A percentile compares a stretch with the other conserved stretches of the same genome.
These are phyloP conservation scores for Drosophila oshimai DNA, from an alignment of 1,140 invertebrate genomes.

Conservation along the genomic window DNA sequence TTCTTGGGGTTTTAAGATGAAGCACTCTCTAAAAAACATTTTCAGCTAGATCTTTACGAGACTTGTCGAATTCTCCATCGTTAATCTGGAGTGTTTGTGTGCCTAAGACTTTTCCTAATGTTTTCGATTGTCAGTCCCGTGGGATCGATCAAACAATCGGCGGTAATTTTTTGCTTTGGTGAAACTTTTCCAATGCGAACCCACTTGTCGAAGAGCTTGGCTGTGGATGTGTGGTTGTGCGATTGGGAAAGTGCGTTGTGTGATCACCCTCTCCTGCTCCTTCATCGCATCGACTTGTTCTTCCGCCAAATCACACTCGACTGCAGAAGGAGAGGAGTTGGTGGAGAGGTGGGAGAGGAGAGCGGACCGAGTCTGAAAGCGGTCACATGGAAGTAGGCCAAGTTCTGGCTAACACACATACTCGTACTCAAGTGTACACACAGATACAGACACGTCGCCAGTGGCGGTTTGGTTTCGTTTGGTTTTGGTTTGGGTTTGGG, in stretches of 20 bases:
- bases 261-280: conserved; percentile 1
- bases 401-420: conserved; percentile 45
- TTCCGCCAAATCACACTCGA: conserved; percentile 27
- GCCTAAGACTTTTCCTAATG: too few relatives aligned
- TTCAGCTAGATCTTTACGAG: too few relatives aligned
- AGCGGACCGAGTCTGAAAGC: conserved; percentile 41
- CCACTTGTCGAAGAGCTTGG: conserved; percentile 5
- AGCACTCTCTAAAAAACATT: too few relatives aligned
- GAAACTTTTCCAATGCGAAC: conserved; percentile 16
- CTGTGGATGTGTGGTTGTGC: conserved; percentile 1
- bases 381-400: conserved; percentile 69
- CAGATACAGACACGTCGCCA: conserved; percentile 26
- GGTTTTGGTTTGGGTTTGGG: background rate
- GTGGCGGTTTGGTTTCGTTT: conserved; percentile 10
- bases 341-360: conserved; percentile 30
- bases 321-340: background rate
- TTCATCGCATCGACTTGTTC: background rate
- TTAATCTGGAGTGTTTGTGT: background rate
- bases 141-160: conserved; percentile 8
- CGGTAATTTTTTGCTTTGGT: background rate
- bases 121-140: background rate
- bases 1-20: too few relatives aligned
- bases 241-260: conserved; percentile 60
- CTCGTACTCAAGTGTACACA: conserved; percentile 1
- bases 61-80: too few relatives aligned